Evolutionary conservation across 2,113 vertebrate genomes (phyloP), one percentile per base, ranked within the genome.

Genomic region (Tetrao urogallus): DNA sequence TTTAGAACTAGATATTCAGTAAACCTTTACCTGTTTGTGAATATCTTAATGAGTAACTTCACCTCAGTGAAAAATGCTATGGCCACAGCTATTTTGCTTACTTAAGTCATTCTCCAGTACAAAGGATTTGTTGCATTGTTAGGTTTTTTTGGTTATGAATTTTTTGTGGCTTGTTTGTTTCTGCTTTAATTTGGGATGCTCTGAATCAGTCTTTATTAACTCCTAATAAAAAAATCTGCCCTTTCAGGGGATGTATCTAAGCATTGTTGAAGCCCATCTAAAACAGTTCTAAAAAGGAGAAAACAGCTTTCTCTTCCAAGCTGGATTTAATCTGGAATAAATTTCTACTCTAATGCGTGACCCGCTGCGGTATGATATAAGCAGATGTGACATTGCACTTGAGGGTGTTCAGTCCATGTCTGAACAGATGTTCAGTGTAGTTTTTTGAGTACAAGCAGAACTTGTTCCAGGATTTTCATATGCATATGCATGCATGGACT

Each of bases 391-490:
- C 82, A 16, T 21, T 63, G n/a, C 58, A 48, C 58, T 79, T 61
- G 48, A 89, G 52, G 30, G 0, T 16, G 73, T 86, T 38, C 20
- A 72, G 86, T 75, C 65, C 3, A 0, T 71, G 83, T 82, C 89
- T 85, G 52, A 94, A 73, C 52, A 78, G 28, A 90, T 72, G 90
- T 85, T 83, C 58, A 60, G 1, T 56, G 67, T 38, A 42, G 65
- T 80, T 67, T 92, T 72, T 93, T 88, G 67, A 91, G 56, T 42
- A 91, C 52, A 82, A 50, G 73, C 86, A 91, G 69, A 93, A 79
- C n/a, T 93, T 57, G 58, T 93, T 92, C 69, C 89, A 90, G 87
- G 91, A 76, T 67, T 91, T 90, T 64, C 43, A 58, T 79, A 17
- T 57, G 61, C 38, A 60, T 60, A 30, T 34, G 77, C 52, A 67